A percentile compares a stretch with the other conserved stretches of the same genome.
Evolutionary conservation across 2,113 vertebrate species (phyloP).

Genomic region (Chaetura pelagica): DNA sequence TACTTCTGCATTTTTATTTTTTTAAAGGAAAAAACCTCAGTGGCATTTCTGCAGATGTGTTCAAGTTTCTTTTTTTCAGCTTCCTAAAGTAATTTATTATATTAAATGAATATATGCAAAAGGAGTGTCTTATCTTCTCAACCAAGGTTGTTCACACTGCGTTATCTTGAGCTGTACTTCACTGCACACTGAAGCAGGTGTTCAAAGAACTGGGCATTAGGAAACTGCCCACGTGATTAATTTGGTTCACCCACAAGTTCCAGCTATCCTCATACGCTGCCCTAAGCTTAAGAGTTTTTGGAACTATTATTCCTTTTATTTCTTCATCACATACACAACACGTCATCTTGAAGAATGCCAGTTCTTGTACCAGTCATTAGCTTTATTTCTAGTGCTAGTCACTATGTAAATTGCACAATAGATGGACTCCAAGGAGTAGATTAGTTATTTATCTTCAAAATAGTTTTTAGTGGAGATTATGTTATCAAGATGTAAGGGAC

Average conservation of each 20-base stretch:
- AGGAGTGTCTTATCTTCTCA: background rate
- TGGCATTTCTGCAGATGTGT: background rate
- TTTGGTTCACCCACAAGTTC: background rate
- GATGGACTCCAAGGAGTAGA: background rate
- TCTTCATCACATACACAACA: background rate
- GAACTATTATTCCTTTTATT: background rate
- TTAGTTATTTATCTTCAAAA: background rate
- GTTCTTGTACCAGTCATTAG: background rate
- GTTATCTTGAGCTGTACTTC: background rate
- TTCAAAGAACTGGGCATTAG: background rate
- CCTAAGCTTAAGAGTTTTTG: background rate
- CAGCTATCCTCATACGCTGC: background rate
- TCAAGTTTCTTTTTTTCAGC: background rate
- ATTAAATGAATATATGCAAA: background rate
- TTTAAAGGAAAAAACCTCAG: background rate
- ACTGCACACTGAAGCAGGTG: background rate
- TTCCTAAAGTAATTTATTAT: background rate
- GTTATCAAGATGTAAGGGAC: background rate
- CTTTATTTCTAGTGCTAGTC: background rate
- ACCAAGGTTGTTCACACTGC: background rate
- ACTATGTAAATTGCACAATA: background rate
- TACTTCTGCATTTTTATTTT: background rate
- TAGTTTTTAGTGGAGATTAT: background rate
- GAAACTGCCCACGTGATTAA: rapidly evolving
- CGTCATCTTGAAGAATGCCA: background rate